phyloP scores from a whole-genome alignment of 2,888 invertebrate species.

The Dichetophora obliterata region DNA sequence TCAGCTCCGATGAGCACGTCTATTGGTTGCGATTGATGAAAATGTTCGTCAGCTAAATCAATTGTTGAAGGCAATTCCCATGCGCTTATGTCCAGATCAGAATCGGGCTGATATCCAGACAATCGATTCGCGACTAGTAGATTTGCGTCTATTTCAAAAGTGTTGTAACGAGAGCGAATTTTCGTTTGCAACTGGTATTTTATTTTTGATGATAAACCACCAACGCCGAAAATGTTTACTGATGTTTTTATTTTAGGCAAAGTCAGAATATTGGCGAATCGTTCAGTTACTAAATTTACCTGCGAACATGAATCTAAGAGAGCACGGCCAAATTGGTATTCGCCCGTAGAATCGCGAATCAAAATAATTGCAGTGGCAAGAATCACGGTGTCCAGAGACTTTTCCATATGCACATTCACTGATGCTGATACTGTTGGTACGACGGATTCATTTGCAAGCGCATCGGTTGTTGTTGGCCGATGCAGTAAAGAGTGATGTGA shows the following conservation, averaged over 20 bases:
- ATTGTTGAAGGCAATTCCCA: conserved; percentile 34
- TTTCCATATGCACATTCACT: neutral
- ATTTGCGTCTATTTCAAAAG: neutral
- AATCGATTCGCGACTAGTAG: neutral
- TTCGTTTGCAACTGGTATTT: conserved; percentile 31
- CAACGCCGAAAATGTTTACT: conserved; percentile 32
- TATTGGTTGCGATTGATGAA: conserved; percentile 27
- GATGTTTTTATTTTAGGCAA: conserved; percentile 11
- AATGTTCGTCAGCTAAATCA: conserved; percentile 24
- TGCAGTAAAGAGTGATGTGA: conserved; percentile 26
- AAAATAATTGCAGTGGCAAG: neutral
- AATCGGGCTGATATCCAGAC: conserved; percentile 15
- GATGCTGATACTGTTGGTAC: neutral
- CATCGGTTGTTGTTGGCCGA: neutral
- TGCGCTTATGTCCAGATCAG: neutral
- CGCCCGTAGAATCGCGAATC: neutral
- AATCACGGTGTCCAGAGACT: neutral
- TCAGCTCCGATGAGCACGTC: too few relatives aligned
- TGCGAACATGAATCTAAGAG: conserved; percentile 29
- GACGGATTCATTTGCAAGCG: neutral
- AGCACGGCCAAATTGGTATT: neutral
- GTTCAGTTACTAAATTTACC: conserved; percentile 24
- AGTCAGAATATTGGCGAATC: conserved; percentile 6
- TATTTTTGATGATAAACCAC: conserved; percentile 21
- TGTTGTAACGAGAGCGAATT: conserved; percentile 8